phyloP scores from a whole-genome alignment of 2,888 invertebrate species.

The Scaptomyza caliginosa region DNA sequence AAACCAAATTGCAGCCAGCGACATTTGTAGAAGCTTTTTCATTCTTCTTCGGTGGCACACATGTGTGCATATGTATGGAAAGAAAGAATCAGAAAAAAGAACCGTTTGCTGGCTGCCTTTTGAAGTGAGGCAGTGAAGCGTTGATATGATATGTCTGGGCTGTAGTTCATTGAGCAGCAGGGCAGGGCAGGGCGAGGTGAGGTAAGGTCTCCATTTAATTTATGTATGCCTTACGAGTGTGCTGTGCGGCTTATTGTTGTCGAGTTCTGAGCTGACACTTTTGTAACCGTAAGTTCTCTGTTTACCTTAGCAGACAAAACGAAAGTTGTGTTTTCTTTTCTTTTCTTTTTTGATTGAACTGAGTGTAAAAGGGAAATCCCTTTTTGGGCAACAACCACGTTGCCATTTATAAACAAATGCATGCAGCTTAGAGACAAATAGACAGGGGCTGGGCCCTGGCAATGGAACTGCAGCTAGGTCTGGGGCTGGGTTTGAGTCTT shows the following conservation, averaged over 20 bases:
- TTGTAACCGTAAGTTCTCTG: conserved; percentile 48
- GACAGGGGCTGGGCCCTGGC: conserved; percentile 56
- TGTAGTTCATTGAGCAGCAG: conserved; percentile 63
- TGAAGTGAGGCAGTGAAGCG: conserved; percentile 12
- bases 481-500: conserved; percentile 4
- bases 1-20: conserved; percentile 54
- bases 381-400: conserved; percentile 59
- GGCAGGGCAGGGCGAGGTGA: not conserved
- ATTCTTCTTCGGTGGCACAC: conserved; percentile 2
- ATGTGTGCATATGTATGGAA: not conserved
- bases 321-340: conserved; percentile 73
- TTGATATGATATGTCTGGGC: conserved; percentile 2
- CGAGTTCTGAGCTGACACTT: conserved; percentile 30
- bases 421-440: conserved; percentile 56
- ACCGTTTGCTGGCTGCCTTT: conserved; percentile 25
- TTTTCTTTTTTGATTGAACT: conserved; percentile 42
- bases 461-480: conserved; percentile 6
- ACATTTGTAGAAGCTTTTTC: conserved; percentile 6
- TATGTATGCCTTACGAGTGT: conserved; percentile 67
- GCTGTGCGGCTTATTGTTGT: conserved; percentile 38
- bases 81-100: conserved; percentile 9
- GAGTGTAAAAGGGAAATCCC: conserved; percentile 74
- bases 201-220: conserved; percentile 56
- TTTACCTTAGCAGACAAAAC: conserved; percentile 53
- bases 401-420: conserved; percentile 65